A percentile compares a stretch with the other conserved stretches of the same genome.
Conservation (phyloP, 2,888 invertebrate genomes). For the Zeuzera pyrina region DNA sequence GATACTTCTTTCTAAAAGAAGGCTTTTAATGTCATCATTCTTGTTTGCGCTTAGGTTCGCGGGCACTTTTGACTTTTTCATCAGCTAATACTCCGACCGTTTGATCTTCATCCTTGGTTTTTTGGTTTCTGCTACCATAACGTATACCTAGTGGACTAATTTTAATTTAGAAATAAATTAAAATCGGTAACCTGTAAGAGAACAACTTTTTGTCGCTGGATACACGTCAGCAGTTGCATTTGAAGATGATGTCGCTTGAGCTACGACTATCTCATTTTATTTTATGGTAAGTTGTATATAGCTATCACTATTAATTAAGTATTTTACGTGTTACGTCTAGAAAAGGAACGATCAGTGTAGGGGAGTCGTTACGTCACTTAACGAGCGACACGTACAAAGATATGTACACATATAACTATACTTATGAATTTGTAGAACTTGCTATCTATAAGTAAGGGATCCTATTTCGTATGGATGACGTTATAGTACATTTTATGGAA, state of each 20-base stretch:
- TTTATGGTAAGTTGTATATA: slow-evolving; percentile 49
- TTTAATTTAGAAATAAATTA: too few species aligned
- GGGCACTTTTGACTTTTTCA: too few species aligned
- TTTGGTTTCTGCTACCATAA: too few species aligned
- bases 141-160: too few species aligned
- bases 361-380: slow-evolving; percentile 57
- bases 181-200: slow-evolving; percentile 10
- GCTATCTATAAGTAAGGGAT: slow-evolving; percentile 12
- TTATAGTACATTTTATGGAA: slow-evolving; percentile 6
- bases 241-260: slow-evolving; percentile 54
- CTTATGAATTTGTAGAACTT: slow-evolving; percentile 6
- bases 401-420: slow-evolving; percentile 11
- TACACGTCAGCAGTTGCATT: slow-evolving; percentile 54
- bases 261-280: slow-evolving; percentile 58
- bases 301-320: slow-evolving; percentile 46
- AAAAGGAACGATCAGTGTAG: slow-evolving; percentile 42
- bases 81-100: too few species aligned
- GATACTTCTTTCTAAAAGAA: too few species aligned
- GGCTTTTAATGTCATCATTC: too few species aligned
- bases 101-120: too few species aligned
- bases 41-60: too few species aligned
- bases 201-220: slow-evolving; percentile 47
- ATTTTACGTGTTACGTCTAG: slow-evolving; percentile 42
- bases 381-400: slow-evolving; percentile 42
- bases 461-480: slow-evolving; percentile 15